These are phyloP conservation scores for Prietella phreatophila DNA, from an alignment of 2,113 vertebrate species.

Conservation along the genomic window DNA sequence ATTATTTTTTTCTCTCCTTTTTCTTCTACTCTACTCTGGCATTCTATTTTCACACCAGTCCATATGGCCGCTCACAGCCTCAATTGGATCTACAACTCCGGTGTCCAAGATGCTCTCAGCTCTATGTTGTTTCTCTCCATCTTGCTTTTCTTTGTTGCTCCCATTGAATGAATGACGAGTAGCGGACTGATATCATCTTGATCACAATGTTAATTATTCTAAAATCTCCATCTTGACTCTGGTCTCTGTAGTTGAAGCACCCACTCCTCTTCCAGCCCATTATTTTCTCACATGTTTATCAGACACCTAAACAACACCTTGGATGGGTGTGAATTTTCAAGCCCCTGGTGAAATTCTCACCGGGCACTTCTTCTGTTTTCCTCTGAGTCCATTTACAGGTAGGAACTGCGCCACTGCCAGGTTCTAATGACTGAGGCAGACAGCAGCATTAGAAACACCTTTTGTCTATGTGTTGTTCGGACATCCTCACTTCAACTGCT, in stretches of 20 bases:
- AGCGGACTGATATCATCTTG: slow-evolving; percentile 62
- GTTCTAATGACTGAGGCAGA: slow-evolving; percentile 66
- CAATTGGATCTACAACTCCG: slow-evolving; percentile 73
- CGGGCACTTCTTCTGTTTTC: slow-evolving; percentile 69
- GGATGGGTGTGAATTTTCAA: slow-evolving; percentile 79
- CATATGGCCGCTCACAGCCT: slow-evolving; percentile 77
- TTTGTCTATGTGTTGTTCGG: slow-evolving; percentile 73
- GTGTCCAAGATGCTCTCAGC: slow-evolving; percentile 72
- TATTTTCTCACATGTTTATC: slow-evolving; percentile 78
- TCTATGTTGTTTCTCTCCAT: slow-evolving; percentile 59
- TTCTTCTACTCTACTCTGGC: slow-evolving; percentile 65
- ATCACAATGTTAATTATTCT: slow-evolving; percentile 60
- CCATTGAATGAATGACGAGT: slow-evolving; percentile 56
- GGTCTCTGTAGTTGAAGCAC: slow-evolving; percentile 63
- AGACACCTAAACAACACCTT: slow-evolving; percentile 80
- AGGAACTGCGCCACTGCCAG: slow-evolving; percentile 66
- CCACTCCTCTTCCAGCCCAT: slow-evolving; percentile 64
- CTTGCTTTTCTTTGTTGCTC: slow-evolving; percentile 66
- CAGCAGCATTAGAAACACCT: slow-evolving; percentile 72
- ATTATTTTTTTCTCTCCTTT: slow-evolving; percentile 42
- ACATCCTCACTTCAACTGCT: slow-evolving; percentile 69
- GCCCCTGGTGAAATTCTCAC: slow-evolving; percentile 77
- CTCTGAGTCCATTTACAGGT: slow-evolving; percentile 74
- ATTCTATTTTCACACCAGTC: slow-evolving; percentile 77
- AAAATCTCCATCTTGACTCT: slow-evolving; percentile 56